These are phyloP conservation scores for Lepidonotus clava DNA, from an alignment of 2,888 invertebrate genomes.

Conservation along the genomic window DNA sequence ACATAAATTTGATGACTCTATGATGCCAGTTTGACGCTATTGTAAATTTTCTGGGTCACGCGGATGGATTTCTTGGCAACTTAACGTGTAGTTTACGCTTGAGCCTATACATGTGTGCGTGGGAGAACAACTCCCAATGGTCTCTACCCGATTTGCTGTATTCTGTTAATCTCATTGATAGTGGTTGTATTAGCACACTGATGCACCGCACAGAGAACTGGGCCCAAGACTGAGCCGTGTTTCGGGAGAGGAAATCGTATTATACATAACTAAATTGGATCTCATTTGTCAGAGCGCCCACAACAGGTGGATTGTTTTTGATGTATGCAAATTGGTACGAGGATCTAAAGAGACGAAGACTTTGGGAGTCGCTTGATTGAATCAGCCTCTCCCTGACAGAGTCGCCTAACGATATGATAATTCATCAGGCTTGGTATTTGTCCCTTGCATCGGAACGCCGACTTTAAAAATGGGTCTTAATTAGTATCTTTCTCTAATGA, in stretches of 20 bases:
- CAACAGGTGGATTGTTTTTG: constrained; percentile 27
- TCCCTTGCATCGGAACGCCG: background rate
- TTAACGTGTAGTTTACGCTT: too few relatives aligned
- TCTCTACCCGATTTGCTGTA: background rate
- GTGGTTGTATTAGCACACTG: background rate
- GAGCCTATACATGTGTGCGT: too few relatives aligned
- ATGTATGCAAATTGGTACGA: constrained; percentile 28
- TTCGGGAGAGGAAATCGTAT: background rate
- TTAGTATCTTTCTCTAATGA: constrained; percentile 2
- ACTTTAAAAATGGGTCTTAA: background rate
- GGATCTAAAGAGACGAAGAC: background rate
- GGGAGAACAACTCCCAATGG: background rate
- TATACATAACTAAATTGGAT: background rate
- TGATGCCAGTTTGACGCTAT: too few relatives aligned
- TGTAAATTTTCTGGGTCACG: too few relatives aligned
- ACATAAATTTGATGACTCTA: too few relatives aligned
- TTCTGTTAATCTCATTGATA: background rate
- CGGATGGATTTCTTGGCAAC: too few relatives aligned
- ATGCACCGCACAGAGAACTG: background rate
- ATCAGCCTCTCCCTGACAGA: background rate
- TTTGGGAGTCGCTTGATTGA: background rate
- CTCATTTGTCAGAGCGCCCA: background rate
- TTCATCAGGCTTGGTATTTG: background rate
- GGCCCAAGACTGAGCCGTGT: too few relatives aligned
- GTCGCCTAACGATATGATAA: constrained; percentile 1